Base-by-base conservation (phyloP, 2,888 invertebrate species). In the Taphrorychus bicolor region DNA sequence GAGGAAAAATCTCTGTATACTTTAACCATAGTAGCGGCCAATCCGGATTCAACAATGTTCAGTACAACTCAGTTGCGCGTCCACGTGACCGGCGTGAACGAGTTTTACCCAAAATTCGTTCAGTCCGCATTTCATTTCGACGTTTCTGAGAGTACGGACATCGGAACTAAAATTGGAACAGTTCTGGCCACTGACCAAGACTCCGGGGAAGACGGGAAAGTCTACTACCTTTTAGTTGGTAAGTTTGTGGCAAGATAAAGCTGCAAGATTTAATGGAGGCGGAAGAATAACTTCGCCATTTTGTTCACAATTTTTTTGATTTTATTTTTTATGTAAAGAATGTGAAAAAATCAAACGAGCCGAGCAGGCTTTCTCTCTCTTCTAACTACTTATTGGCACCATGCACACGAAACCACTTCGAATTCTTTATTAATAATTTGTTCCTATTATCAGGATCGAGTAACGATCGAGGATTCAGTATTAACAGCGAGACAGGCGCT, bases 51-150 rank as follows among this genome's bases (percentile, higher is more conserved):
- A 0, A 83, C 85, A 18, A 92, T 94, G 91, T 89, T 87, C 70
- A 91, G 91, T 22, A 87, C 87, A 11, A 89, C 93, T 0, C 87
- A 88, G 73, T 86, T 95, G 0, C 79, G 87, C 3, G 87, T 96
- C 1, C 88, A 91, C 75, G 89, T 96, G 23, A 91, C 91, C 0
- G 94, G 95, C 0, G 89, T 93, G 0, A 96, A 96, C 80, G 95
- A 96, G 80, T 95, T 88, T 76, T 95, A 91, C 80, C 95, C 95
- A 0, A 89, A 91, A 76, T 96, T 96, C 78, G 85, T 93, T 60
- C 94, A 95, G 79, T 91, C 94, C 0, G 94, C 93, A 1, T 96
- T 95, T 80, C 94, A 94, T 79, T 94, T 95, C 79, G 94, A 95
- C 76, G 94, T 97, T 0, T 95, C 95, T 17, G 97, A 97, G 83